Evolutionary conservation across 1,140 invertebrate genomes (phyloP), one percentile per base, ranked within the genome.

Genomic region (Phymorhynchus buccinoides): DNA sequence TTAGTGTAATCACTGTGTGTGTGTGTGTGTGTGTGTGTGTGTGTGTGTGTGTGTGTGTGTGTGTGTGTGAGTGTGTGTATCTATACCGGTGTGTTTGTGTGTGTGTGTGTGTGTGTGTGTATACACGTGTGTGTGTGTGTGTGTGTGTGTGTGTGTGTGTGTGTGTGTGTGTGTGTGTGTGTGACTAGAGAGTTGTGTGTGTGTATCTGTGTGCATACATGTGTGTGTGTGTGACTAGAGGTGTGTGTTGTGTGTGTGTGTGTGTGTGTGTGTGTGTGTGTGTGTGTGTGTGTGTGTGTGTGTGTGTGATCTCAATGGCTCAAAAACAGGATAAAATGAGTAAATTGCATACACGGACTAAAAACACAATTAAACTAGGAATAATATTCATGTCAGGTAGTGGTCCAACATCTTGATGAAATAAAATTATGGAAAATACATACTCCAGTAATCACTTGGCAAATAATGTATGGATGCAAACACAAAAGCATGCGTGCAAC

Each of bases 11-110:
- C 62, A 66, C n/a, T 73, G 68, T 73, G 68, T 73, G 68, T 73
- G 68, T 73, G 68, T 73, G 68, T 73, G 68, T 73, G 68, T 73
- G 68, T 73, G 68, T 73, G 68, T 73, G 68, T 73, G 68, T 73
- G 68, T 73, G 68, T 73, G 68, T 73, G 68, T 73, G 68, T 73
- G 68, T 73, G 68, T 73, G 68, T 73, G 68, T 73, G 68, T 73
- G 68, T 73, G 68, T 73, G 68, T 73, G 68, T 73, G 68, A 35
- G 68, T 73, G 68, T 73, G 68, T 73, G 68, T 73, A 32, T 73
- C 30, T 35, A 6, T 32, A 32, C 3, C 30, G 9, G 68, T 9
- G n/a, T 73, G 68, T 9, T n/a, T 73, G 22, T 73, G 68, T 73
- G 68, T 73, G 48, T 66, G 16, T 66, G 16, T 66, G 62, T 66